Evolutionary conservation across 2,888 invertebrate species (phyloP).

Genomic region (Cryptophagus acutangulus): DNA sequence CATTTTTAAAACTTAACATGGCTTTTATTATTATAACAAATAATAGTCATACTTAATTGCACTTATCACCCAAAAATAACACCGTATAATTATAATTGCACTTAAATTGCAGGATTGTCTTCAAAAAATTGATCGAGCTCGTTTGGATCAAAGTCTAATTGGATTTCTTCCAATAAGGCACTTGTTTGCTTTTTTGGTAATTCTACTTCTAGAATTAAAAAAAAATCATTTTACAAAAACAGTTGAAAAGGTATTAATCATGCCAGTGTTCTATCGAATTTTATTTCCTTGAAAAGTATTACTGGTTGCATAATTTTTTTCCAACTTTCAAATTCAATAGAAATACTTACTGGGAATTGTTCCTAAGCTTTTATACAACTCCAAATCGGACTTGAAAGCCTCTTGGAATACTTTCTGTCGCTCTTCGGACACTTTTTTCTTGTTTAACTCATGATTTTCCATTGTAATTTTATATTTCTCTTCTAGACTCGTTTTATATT

Average conservation of each 20-base stretch:
- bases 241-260: neutral
- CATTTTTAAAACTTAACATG: too few species aligned
- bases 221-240: slow-evolving; percentile 12
- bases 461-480: slow-evolving; percentile 56
- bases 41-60: neutral
- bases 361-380: slow-evolving; percentile 59
- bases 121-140: slow-evolving; percentile 61
- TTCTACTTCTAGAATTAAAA: slow-evolving; percentile 29
- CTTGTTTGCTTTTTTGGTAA: slow-evolving; percentile 31
- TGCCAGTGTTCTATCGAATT: neutral
- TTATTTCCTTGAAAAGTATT: too few species aligned
- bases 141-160: slow-evolving; percentile 56
- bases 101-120: too few species aligned
- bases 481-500: slow-evolving; percentile 51
- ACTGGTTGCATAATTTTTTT: too few species aligned
- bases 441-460: slow-evolving; percentile 53
- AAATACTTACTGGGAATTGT: slow-evolving; percentile 59
- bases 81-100: neutral
- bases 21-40: slow-evolving; percentile 1
- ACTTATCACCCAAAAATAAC: neutral
- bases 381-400: slow-evolving; percentile 64
- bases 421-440: slow-evolving; percentile 56
- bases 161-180: slow-evolving; percentile 60
- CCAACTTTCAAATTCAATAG: too few species aligned
- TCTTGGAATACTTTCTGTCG: slow-evolving; percentile 65